Evolutionary conservation across 2,113 vertebrate species (phyloP), one percentile per base, ranked within the genome.

Genomic region (Corythaixoides concolor): DNA sequence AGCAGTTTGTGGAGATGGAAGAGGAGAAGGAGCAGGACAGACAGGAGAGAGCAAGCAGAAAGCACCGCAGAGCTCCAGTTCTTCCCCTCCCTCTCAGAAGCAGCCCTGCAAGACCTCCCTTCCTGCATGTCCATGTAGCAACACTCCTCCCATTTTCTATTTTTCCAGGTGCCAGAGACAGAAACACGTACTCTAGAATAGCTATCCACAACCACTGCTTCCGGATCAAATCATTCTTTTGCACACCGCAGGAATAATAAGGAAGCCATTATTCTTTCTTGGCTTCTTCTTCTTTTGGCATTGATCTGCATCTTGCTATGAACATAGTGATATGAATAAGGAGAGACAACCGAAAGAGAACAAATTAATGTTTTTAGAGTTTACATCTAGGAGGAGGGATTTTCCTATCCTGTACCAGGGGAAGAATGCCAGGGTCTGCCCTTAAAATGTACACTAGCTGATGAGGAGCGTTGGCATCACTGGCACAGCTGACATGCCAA

Each of bases 171-270:
- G 14, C 62, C 86, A 69, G 50, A 27, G 52, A 12, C 39, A 63
- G 47, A 77, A 12, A 28, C 23, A 10, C 9, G 13, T 0, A 1
- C 14, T 21, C 43, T 41, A 64, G 77, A 68, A 30, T 0, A 6
- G 1, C 8, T 14, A 24, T 11, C 77, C 47, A 17, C 50, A 37
- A 1, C n/a, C 56, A 30, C 63, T 69, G 37, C 80, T 43, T 9
- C 56, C 72, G 32, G 12, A 39, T 2, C 73, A 33, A 63, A 20
- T 13, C 0, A 21, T 23, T 8, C 68, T 3, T 43, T 13, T 15
- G 22, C 39, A 17, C 56, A 23, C 30, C 50, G 5, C 0, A 30
- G 50, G 19, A 9, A 7, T 8, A 21, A 67, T 0, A n/a, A 74
- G 19, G 73, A 67, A 77, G 33, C 35, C 52, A 22, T 26, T 35